Evolutionary conservation across 2,113 vertebrate genomes (phyloP).

Genomic region (Orycteropus afer): DNA sequence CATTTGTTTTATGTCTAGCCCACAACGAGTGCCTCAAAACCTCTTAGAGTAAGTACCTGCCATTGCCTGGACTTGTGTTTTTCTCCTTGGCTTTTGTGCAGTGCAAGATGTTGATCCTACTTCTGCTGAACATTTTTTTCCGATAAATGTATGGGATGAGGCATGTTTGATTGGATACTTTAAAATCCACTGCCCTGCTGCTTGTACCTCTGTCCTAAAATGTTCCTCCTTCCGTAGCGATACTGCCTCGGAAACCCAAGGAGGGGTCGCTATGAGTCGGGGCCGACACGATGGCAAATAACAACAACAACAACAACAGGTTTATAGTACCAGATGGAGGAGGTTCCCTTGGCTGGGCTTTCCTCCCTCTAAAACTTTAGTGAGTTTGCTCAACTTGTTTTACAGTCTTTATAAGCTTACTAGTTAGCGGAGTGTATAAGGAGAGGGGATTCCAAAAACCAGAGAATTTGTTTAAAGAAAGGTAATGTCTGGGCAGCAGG

Average conservation of each 20-base stretch:
- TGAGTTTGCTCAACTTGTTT: not conserved
- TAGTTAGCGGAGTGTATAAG: not conserved
- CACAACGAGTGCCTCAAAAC: not conserved
- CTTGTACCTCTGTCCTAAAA: not conserved
- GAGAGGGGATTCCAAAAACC: not conserved
- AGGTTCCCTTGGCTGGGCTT: not conserved
- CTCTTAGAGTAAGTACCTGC: too few relatives aligned
- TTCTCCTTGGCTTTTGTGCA: not conserved
- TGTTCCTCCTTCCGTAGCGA: too few relatives aligned
- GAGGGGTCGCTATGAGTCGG: too few relatives aligned
- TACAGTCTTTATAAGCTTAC: not conserved
- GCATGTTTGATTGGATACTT: not conserved
- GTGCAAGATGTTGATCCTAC: not conserved
- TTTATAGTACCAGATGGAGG: not conserved
- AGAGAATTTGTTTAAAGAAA: not conserved
- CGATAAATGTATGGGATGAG: not conserved
- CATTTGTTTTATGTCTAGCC: not conserved
- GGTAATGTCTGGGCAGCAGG: not conserved
- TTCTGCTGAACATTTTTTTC: not conserved
- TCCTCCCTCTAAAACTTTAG: not conserved
- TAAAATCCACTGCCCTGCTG: not conserved
- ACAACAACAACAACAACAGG: too few relatives aligned
- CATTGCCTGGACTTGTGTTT: not conserved
- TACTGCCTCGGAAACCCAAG: too few relatives aligned
- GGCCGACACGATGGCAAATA: too few relatives aligned